Percentiles rank a stretch among this genome's conserved stretches.
phyloP scores from a whole-genome alignment of 2,113 vertebrate species.

The Silurus glanis region DNA sequence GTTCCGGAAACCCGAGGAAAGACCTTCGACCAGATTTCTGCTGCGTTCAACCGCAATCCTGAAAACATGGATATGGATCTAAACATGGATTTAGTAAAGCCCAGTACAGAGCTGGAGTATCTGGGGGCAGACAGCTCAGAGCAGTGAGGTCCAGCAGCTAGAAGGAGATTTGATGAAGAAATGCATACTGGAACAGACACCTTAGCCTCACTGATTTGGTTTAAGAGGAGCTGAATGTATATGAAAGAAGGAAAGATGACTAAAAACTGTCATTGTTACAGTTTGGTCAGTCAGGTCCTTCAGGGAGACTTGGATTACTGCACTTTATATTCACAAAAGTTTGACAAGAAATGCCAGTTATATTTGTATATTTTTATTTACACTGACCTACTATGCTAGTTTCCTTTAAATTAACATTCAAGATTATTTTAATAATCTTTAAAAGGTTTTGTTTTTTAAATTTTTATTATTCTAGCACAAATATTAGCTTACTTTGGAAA shows the following conservation, averaged over 20 bases:
- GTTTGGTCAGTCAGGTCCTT: slow-evolving; percentile 40
- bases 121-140: slow-evolving; percentile 70
- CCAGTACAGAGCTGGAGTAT: slow-evolving; percentile 83
- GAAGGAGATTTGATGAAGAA: slow-evolving; percentile 25
- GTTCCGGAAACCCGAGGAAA: slow-evolving; percentile 87
- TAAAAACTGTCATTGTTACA: slow-evolving; percentile 2
- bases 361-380: slow-evolving; percentile 26
- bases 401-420: background rate
- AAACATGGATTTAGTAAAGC: slow-evolving; percentile 71
- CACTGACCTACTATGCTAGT: background rate
- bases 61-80: slow-evolving; percentile 73
- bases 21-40: slow-evolving; percentile 88
- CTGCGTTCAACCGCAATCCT: slow-evolving; percentile 71
- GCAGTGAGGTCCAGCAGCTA: slow-evolving; percentile 49
- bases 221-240: background rate
- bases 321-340: slow-evolving; percentile 69
- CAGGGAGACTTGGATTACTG: slow-evolving; percentile 59
- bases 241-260: background rate
- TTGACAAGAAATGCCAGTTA: slow-evolving; percentile 37
- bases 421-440: background rate
- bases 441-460: background rate
- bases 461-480: background rate
- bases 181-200: slow-evolving; percentile 30
- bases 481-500: background rate
- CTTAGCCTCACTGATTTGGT: slow-evolving; percentile 13